Percentiles rank a stretch among this genome's conserved stretches.
Evolutionary conservation across 2,797 vertebrate genomes (phyloP).

Genomic region (Trachurus trachurus): DNA sequence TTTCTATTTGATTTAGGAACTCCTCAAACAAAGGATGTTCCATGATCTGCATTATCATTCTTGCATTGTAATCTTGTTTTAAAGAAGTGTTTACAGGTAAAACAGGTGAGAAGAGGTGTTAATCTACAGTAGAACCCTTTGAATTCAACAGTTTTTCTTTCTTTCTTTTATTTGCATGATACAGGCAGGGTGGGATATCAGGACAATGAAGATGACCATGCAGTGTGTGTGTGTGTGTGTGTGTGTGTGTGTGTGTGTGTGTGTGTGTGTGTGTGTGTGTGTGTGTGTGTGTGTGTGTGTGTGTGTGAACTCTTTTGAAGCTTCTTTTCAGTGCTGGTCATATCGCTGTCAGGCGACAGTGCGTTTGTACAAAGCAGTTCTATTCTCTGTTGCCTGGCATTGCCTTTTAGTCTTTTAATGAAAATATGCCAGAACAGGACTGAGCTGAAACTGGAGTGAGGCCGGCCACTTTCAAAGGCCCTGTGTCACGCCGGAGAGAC

Average conservation of each 20-base stretch:
- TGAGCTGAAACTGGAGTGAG: slow-evolving; percentile 63
- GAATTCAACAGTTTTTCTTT: slow-evolving; percentile 19
- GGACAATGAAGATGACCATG: slow-evolving; percentile 14
- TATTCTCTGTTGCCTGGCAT: slow-evolving; percentile 68
- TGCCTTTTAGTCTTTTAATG: slow-evolving; percentile 59
- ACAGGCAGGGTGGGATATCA: slow-evolving; percentile 17
- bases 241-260: slow-evolving; percentile 9
- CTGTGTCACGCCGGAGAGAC: slow-evolving; percentile 52
- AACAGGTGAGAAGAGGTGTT: slow-evolving; percentile 29
- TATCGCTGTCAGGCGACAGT: slow-evolving; percentile 63
- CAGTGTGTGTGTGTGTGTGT: slow-evolving; percentile 8
- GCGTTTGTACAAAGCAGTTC: slow-evolving; percentile 70
- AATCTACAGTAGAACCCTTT: slow-evolving; percentile 25
- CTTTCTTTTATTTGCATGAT: slow-evolving; percentile 2
- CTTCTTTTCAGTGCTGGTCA: slow-evolving; percentile 55
- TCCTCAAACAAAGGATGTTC: too few species aligned
- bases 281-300: slow-evolving; percentile 13
- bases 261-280: slow-evolving; percentile 8
- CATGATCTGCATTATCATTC: too few species aligned
- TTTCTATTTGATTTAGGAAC: background rate
- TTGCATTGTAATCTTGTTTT: too few species aligned
- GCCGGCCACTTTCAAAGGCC: slow-evolving; percentile 58
- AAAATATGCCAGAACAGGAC: slow-evolving; percentile 65
- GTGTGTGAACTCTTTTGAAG: slow-evolving; percentile 44
- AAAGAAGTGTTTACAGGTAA: slow-evolving; percentile 7